Evolutionary conservation across 2,888 invertebrate species (phyloP), one percentile per base, ranked within the genome.

Genomic region (Aethes cnicana): DNA sequence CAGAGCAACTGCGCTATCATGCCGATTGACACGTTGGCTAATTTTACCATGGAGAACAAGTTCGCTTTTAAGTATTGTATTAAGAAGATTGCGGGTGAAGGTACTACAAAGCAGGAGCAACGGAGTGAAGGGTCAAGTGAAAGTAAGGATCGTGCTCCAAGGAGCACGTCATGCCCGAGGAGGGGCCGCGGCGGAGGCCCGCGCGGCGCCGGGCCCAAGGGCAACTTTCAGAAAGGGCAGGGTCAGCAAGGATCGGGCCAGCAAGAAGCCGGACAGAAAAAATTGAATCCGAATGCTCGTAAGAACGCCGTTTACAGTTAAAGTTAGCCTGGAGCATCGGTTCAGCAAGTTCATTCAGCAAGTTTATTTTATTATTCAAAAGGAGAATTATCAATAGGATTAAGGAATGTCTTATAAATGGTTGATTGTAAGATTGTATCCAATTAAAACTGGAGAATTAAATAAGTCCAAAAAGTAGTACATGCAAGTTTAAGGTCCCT

Each of bases 1-100:
- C 61, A 59, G 26, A 75, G 72, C 0, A 84, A 79, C 65, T 88
- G 88, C 62, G 81, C 78, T 9, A 61, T 84, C 23, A 47, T 87
- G 35, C 84, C 88, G 1, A 58, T 86, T 11, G 74, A 71, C 23
- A 64, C 70, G 36, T 57, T 88, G 11, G 49, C 56, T 1, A 68
- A 84, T 55, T 88, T 81, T 39, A 66, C 87, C 14, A 69, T 71
- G 28, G 72, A 81, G 54, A 78, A 74, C 48, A 77, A 70, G 48
- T 12, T 84, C 39, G 66, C 72, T 1, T 84, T 88, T 53, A 67
- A 72, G 56, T 81, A 84, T 57, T 73, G 72, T 35, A 76, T 87
- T 6, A 81, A 77, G 58, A 77, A 69, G 47, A 62, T 72, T 21
- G 69, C 72, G 8, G 56, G 59, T 2, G 58, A 58, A 12, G 61